Evolutionary conservation across 53 echinoderm and acorn worm genomes (phyloP).

Genomic region (Apostichopus leukothele): DNA sequence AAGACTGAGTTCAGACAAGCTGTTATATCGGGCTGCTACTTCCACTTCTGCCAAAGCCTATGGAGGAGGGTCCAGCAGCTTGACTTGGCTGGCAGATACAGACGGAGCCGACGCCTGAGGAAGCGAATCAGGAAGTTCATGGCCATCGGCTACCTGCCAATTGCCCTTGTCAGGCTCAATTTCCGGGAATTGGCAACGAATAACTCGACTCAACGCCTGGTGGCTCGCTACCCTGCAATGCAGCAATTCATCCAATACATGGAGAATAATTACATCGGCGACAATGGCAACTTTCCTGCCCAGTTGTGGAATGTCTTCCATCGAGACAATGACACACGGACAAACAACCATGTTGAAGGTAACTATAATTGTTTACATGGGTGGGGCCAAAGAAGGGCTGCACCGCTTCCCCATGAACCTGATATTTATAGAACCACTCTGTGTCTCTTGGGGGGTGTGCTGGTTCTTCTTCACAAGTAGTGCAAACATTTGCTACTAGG

Average conservation of each 20-base stretch:
- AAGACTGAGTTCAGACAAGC: conserved; percentile 45
- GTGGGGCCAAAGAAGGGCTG: too few species aligned
- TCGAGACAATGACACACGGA: conserved; percentile 43
- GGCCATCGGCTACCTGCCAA: conserved; percentile 54
- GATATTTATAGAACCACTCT: too few species aligned
- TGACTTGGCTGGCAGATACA: conserved; percentile 35
- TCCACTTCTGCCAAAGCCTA: conserved; percentile 50
- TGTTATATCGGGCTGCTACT: conserved; percentile 45
- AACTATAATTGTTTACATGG: too few species aligned
- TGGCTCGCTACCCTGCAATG: conserved; percentile 22
- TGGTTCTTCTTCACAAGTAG: too few species aligned
- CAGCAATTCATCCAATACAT: conserved; percentile 40
- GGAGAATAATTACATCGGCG: background rate
- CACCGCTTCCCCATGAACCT: too few species aligned
- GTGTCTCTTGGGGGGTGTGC: too few species aligned
- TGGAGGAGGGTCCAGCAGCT: conserved; percentile 48
- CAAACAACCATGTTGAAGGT: conserved; percentile 56
- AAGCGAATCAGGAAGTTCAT: conserved; percentile 47
- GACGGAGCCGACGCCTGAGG: background rate
- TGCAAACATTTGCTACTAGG: too few species aligned
- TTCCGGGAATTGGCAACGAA: background rate
- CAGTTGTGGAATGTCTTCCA: conserved; percentile 51
- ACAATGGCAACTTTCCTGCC: conserved; percentile 10
- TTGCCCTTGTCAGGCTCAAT: conserved; percentile 26
- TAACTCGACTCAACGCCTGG: conserved; percentile 5